Percentiles rank a stretch among this genome's conserved stretches.
phyloP scores from a whole-genome alignment of 1,140 invertebrate species.

The Microvelia longipes region DNA sequence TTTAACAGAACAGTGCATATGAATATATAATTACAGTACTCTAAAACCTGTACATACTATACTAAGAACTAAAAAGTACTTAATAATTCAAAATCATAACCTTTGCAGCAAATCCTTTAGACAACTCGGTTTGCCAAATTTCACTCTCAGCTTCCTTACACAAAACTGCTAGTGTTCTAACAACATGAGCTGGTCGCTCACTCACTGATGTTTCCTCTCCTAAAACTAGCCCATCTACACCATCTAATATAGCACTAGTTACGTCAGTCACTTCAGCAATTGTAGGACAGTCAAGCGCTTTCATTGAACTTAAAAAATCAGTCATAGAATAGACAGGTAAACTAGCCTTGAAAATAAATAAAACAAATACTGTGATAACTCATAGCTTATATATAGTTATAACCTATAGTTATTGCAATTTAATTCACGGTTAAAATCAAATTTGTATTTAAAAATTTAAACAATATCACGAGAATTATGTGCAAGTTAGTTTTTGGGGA shows the following conservation, averaged over 20 bases:
- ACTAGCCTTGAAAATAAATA: conserved; percentile 21
- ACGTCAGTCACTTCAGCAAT: conserved; percentile 56
- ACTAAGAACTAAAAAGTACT: too few relatives aligned
- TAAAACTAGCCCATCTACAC: conserved; percentile 57
- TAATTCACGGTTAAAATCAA: too few relatives aligned
- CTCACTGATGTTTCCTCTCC: conserved; percentile 59
- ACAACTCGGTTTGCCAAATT: conserved; percentile 58
- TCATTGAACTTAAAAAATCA: conserved; percentile 30
- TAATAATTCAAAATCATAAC: too few relatives aligned
- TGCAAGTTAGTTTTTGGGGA: too few relatives aligned
- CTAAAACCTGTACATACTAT: too few relatives aligned
- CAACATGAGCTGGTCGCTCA: conserved; percentile 44
- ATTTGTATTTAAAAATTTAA: too few relatives aligned
- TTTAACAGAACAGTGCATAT: too few relatives aligned
- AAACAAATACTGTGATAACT: too few relatives aligned
- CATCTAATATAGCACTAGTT: conserved; percentile 61
- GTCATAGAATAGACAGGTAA: conserved; percentile 51
- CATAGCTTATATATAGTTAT: too few relatives aligned
- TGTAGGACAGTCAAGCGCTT: conserved; percentile 45
- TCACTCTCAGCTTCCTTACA: conserved; percentile 71
- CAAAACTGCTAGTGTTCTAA: conserved; percentile 48
- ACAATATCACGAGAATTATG: too few relatives aligned
- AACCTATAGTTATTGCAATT: too few relatives aligned
- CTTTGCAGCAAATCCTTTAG: background rate
- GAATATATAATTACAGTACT: too few relatives aligned